These are phyloP conservation scores for Cephus spinipes DNA, from an alignment of 2,888 invertebrate species.

Conservation along the genomic window DNA sequence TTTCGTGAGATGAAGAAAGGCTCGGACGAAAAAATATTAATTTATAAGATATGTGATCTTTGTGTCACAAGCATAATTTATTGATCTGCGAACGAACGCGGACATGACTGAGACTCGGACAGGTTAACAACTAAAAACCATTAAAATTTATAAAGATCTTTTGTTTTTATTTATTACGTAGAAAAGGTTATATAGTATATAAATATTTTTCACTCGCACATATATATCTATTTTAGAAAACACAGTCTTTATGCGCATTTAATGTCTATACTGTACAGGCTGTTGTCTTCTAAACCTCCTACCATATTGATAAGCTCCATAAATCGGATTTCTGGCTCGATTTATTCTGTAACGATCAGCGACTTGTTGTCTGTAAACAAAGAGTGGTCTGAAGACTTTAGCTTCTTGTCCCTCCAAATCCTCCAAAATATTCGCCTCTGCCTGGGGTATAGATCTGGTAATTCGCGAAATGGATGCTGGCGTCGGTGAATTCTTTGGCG, in stretches of 20 bases:
- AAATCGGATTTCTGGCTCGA: constrained; percentile 17
- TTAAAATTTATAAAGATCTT: too few relatives aligned
- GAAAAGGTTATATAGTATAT: too few relatives aligned
- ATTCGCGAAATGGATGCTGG: not conserved
- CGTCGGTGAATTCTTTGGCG: not conserved
- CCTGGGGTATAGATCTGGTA: constrained; percentile 8
- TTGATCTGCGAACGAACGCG: too few relatives aligned
- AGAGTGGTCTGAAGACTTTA: constrained; percentile 57
- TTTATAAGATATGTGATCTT: too few relatives aligned
- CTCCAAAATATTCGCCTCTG: constrained; percentile 18
- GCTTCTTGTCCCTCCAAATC: constrained; percentile 52
- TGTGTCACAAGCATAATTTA: too few relatives aligned
- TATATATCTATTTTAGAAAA: not conserved
- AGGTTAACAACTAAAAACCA: too few relatives aligned
- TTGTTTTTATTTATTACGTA: too few relatives aligned
- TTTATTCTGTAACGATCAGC: constrained; percentile 33
- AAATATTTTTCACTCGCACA: too few relatives aligned
- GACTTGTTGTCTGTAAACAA: constrained; percentile 55
- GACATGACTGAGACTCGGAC: too few relatives aligned
- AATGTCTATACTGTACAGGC: not conserved
- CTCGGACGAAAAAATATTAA: too few relatives aligned
- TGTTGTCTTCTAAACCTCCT: too few relatives aligned
- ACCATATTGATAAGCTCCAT: constrained; percentile 23
- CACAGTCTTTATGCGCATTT: not conserved
- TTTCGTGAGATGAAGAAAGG: too few relatives aligned